phyloP scores from a whole-genome alignment of 2,888 invertebrate genomes.

The Pseudoips prasinana region DNA sequence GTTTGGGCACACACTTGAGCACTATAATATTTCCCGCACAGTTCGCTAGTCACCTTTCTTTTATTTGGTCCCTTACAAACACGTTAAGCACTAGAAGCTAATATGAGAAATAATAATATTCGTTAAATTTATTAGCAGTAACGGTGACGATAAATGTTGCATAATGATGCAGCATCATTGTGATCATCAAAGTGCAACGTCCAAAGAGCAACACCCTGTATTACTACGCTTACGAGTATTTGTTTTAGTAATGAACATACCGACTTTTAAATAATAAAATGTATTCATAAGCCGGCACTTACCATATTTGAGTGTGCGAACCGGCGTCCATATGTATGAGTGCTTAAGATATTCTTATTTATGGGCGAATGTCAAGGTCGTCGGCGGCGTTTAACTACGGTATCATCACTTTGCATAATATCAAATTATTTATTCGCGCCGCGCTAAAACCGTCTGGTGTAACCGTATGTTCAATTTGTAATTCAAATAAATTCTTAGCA shows the following conservation, averaged over 20 bases:
- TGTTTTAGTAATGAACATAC: slow-evolving; percentile 82
- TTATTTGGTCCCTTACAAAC: no score
- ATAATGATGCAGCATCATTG: no score
- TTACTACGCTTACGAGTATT: slow-evolving; percentile 79
- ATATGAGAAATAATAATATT: no score
- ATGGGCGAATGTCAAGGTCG: slow-evolving; percentile 80
- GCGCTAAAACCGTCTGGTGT: slow-evolving; percentile 72
- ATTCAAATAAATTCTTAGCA: slow-evolving; percentile 75
- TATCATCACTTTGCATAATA: slow-evolving; percentile 79
- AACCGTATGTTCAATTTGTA: slow-evolving; percentile 66
- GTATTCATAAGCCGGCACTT: slow-evolving; percentile 80
- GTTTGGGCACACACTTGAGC: no score
- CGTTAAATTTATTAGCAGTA: no score
- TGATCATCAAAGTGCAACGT: no score
- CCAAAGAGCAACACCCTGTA: slow-evolving; percentile 63
- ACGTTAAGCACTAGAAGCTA: no score
- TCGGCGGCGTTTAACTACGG: slow-evolving; percentile 57
- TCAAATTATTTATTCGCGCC: slow-evolving; percentile 79
- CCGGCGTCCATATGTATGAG: slow-evolving; percentile 79
- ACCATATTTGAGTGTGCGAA: slow-evolving; percentile 79
- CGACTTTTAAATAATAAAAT: slow-evolving; percentile 81
- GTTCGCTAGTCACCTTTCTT: no score
- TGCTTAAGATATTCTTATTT: slow-evolving; percentile 80
- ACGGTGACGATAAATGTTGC: no score
- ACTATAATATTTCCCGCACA: no score